These are phyloP conservation scores for Lacerta viridis DNA, from an alignment of 2,797 vertebrate species.

Conservation along the genomic window DNA sequence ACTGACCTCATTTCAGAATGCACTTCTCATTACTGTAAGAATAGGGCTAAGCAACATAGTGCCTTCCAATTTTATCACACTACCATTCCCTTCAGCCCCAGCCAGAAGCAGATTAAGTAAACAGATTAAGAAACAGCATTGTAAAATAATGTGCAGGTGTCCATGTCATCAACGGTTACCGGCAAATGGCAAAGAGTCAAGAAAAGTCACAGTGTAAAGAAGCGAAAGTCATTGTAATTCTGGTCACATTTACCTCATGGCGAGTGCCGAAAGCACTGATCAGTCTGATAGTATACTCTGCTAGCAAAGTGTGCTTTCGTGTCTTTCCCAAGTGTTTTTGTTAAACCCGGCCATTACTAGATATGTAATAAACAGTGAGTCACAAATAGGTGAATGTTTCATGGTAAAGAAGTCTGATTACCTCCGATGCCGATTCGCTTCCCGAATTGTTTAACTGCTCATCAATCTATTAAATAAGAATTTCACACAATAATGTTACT, in stretches of 20 bases:
- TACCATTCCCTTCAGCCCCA: not conserved
- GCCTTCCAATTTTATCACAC: not conserved
- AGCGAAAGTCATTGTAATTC: not conserved
- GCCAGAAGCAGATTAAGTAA: slow-evolving; percentile 1
- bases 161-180: no score
- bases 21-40: not conserved
- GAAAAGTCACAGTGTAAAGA: not conserved
- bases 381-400: slow-evolving; percentile 77
- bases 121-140: not conserved
- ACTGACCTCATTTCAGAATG: slow-evolving; percentile 20
- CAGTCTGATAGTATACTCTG: not conserved
- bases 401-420: slow-evolving; percentile 82
- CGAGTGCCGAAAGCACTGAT: not conserved
- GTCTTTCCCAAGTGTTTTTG: slow-evolving; percentile 13
- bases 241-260: not conserved
- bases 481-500: slow-evolving; percentile 83
- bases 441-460: slow-evolving; percentile 84
- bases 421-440: slow-evolving; percentile 85
- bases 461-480: slow-evolving; percentile 90
- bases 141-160: not conserved
- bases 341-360: slow-evolving; percentile 59
- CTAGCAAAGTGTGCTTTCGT: not conserved
- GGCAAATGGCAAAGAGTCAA: not conserved
- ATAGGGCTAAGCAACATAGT: not conserved
- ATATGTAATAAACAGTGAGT: slow-evolving; percentile 66